Base-by-base conservation (phyloP, 2,888 invertebrate species). In the Apoda limacodes region DNA sequence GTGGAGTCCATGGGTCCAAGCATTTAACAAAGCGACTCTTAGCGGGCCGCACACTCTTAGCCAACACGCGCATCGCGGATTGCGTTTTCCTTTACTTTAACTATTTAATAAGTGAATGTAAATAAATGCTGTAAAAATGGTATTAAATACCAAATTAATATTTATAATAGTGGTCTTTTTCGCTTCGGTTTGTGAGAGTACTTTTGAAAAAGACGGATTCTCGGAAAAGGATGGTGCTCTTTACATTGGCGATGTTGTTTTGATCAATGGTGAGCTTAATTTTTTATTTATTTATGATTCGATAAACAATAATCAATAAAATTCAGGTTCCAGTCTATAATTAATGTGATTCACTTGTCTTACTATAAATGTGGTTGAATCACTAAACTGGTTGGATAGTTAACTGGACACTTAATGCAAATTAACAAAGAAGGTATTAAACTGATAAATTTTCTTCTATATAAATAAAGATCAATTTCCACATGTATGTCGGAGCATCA, bases 1-100 rank as follows among this genome's bases (percentile, higher is more conserved):
- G 57, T 52, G 60, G 49, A 55, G 55, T 44, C 49, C 59, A 56
- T 60, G 56, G 52, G 46, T 52, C 56, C 46, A 63, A 68, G 66
- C 78, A 80, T 76, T 78, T 76, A 68, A 76, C 74, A 56, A 64
- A 68, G 65, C 58, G 74, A 60, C 71, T 72, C 74, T 71, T 71
- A 59, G 59, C 57, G 65, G 51, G 62, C 52, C 67, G 59, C 64
- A 76, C 76, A 6, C 17, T n/a, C n/a, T n/a, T n/a, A n/a, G n/a
- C n/a, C n/a, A n/a, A 68, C 60, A 60, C 58, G 55, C 60, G 61
- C 64, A 59, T 40, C 63, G 62, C 61, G 65, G 46, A 45, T 45
- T 33, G 39, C 28, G 32, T 42, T 34, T 43, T 37, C 39, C 33
- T 35, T 34, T 27, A 31, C 20, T 33, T 39, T 39, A 47, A 26